A percentile compares a stretch with the other conserved stretches of the same genome.
Conservation (phyloP, 2,888 invertebrate genomes). For the Chrysolina haemoptera region DNA sequence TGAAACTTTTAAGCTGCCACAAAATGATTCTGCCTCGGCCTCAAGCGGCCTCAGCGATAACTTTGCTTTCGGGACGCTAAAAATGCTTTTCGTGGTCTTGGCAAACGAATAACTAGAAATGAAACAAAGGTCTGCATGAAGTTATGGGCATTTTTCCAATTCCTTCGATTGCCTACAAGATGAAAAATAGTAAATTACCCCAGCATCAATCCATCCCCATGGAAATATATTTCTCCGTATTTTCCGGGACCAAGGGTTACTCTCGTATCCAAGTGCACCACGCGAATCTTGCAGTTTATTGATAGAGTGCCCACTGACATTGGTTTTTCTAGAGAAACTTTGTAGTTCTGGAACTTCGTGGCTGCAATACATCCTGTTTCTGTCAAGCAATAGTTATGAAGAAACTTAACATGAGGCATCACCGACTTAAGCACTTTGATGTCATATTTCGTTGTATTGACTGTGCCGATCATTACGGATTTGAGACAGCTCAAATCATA, state of each 20-base stretch:
- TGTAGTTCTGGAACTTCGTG: slow-evolving; percentile 50
- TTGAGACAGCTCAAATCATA: slow-evolving; percentile 61
- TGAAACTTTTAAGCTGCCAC: too few species aligned
- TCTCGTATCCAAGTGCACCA: slow-evolving; percentile 57
- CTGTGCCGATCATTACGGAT: slow-evolving; percentile 57
- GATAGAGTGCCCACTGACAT: slow-evolving; percentile 57
- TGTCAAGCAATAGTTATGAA: slow-evolving; percentile 58
- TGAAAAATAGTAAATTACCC: slow-evolving; percentile 53
- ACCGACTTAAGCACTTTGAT: slow-evolving; percentile 52
- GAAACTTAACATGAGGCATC: slow-evolving; percentile 57
- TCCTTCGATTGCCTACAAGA: too few species aligned
- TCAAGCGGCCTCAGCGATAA: too few species aligned
- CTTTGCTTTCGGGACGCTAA: too few species aligned
- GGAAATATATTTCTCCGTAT: slow-evolving; percentile 61
- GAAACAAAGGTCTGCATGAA: too few species aligned
- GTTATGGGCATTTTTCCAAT: too few species aligned
- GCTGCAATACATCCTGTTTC: slow-evolving; percentile 61
- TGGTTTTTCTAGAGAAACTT: slow-evolving; percentile 49
- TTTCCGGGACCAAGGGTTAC: slow-evolving; percentile 52
- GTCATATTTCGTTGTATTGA: slow-evolving; percentile 55
- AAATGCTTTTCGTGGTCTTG: too few species aligned
- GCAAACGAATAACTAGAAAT: too few species aligned
- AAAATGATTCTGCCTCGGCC: too few species aligned
- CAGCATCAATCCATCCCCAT: slow-evolving; percentile 60
- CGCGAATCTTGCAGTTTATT: slow-evolving; percentile 57